Base-by-base conservation (phyloP, 2,113 vertebrate species). In the Solea senegalensis region DNA sequence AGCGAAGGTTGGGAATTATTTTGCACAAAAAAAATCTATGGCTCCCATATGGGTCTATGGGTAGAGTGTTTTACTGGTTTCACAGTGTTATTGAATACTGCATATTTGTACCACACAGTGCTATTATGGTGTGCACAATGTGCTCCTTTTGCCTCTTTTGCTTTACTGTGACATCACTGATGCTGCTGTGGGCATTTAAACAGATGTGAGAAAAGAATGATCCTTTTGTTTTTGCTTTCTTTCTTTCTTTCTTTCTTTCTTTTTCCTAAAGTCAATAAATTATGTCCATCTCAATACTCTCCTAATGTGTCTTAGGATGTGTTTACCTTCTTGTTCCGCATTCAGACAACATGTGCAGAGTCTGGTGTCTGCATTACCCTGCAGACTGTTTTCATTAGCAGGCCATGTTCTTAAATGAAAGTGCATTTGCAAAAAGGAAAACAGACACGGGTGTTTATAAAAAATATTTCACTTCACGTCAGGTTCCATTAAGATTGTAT, bases 81-180 rank as follows among this genome's bases (percentile, higher is more conserved):
- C n/a, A 43, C 27, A 8, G 9, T 74, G 13, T 48, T 53, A 28
- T 52, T 27, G 45, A 50, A 34, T 34, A 34, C 34, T 34, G 27
- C 63, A 16, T 69, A 52, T 87, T 78, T 82, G 54, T 77, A 55
- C 54, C 14, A 66, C 48, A 72, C 65, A 76, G 62, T 34, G 5
- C 5, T 78, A 45, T 75, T 72, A 48, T 27, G 58, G 34, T 69
- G 63, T 83, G 61, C 62, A 66, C 61, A 54, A 41, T 76, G 72
- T 86, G 72, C 76, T 79, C 50, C 13, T 82, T 21, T 84, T 90
- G 76, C 76, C 82, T 71, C 56, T 6, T 34, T 34, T 34, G 34
- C 34, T 34, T 34, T 34, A 34, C 34, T 34, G 34, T 34, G 34
- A 34, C 34, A 34, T 34, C 5, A 34, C 3, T 34, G 34, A 34